Percentiles rank a stretch among this genome's conserved stretches.
phyloP scores from a whole-genome alignment of 2,888 invertebrate species.

The Acronicta psi region DNA sequence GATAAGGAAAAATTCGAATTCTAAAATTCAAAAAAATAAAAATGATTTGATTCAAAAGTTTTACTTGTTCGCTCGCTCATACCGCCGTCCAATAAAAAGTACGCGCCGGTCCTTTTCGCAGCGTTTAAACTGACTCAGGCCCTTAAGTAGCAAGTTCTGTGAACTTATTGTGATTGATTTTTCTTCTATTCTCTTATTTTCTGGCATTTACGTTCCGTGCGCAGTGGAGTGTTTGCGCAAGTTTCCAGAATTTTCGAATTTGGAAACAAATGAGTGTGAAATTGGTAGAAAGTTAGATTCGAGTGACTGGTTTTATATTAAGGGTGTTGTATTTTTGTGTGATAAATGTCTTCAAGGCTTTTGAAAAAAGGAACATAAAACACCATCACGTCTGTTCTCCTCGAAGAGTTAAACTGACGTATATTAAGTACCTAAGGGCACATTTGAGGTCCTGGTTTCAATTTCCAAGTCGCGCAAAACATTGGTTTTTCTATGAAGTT shows the following conservation, averaged over 20 bases:
- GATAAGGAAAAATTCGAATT: background rate
- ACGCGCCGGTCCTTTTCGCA: constrained; percentile 41
- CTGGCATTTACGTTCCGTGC: constrained; percentile 31
- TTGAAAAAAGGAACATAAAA: too few species aligned
- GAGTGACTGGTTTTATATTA: constrained; percentile 21
- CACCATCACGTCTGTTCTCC: too few species aligned
- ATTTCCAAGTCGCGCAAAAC: too few species aligned
- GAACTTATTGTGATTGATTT: constrained; percentile 61
- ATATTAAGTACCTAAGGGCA: too few species aligned
- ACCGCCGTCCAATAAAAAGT: constrained; percentile 42
- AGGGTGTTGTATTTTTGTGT: background rate
- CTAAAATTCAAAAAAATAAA: background rate
- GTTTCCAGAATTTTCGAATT: constrained; percentile 36
- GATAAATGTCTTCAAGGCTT: too few species aligned
- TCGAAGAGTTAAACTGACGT: too few species aligned
- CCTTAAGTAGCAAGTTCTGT: constrained; percentile 59
- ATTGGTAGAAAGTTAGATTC: constrained; percentile 48
- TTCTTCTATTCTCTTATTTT: constrained; percentile 53
- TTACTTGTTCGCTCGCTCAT: constrained; percentile 27
- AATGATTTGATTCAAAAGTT: constrained; percentile 13
- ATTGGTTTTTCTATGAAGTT: too few species aligned
- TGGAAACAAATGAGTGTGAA: constrained; percentile 50
- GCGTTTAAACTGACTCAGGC: constrained; percentile 51
- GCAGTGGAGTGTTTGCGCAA: constrained; percentile 33
- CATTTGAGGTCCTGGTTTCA: too few species aligned